Base-by-base conservation (phyloP, 2,888 invertebrate genomes). In the Sussaba pulchella region DNA sequence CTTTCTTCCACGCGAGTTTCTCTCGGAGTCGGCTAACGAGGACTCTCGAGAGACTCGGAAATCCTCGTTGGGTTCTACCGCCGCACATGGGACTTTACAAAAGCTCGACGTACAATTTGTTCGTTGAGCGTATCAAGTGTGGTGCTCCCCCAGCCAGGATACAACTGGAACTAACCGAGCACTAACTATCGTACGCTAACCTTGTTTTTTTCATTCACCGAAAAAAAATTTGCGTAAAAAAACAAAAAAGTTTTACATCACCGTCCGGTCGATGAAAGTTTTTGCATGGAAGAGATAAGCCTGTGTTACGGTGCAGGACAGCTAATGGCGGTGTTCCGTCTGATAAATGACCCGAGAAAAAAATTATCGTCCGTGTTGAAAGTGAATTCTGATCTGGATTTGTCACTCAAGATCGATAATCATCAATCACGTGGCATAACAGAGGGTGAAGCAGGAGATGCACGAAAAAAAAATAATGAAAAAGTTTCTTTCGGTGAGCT, bases 61-160 rank as follows among this genome's bases (percentile, higher is more conserved):
- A 36, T 70, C 57, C 63, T 57, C 39, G 70, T 81, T 59, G 78
- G 59, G 69, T 74, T 81, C 59, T 59, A 71, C 69, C 10, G 43
- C 47, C 17, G 64, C 52, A 67, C 64, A 59, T 57, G 64, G 36
- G 54, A 67, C 43, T 66, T 50, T 12, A 31, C 67, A 47, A 66
- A 81, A 64, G 64, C 75, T 78, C 74, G 74, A 78, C 70, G 39
- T 78, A 73, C 69, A 70, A 69, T 76, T 80, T 76, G 67, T 76
- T 77, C 74, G 73, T 61, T 47, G 71, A 61, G 66, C 52, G 64
- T 50, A 74, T 74, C 73, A 78, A 81, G 66, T 71, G 67, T 54
- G 73, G 41, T 39, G 69, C 73, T 78, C 69, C 70, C 14, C 45
- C 19, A 36, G 61, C 59, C 14, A 57, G 10, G 14, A 14, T 31